Evolutionary conservation across 1,140 invertebrate species (phyloP), one percentile per base, ranked within the genome.

Genomic region (Bactericera cockerelli): DNA sequence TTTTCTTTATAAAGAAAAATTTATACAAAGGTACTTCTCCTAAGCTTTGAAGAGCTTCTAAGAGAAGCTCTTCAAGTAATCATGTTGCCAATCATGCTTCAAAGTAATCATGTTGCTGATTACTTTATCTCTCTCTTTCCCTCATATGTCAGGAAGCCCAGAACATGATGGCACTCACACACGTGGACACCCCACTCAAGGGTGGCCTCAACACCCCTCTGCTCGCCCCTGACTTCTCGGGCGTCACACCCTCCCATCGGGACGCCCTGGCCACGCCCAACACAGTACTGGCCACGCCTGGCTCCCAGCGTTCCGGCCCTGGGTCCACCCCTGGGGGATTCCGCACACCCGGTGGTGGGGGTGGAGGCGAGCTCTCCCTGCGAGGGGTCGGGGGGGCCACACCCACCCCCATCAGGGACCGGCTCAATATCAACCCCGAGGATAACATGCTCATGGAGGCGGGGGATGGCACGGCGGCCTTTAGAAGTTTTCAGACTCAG

Each of bases 101-200:
- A n/a, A n/a, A n/a, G n/a, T n/a, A n/a, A n/a, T n/a, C n/a, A n/a
- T n/a, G n/a, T n/a, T n/a, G n/a, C n/a, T n/a, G n/a, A n/a, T n/a
- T n/a, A n/a, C n/a, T n/a, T n/a, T n/a, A n/a, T n/a, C n/a, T n/a
- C n/a, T n/a, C n/a, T n/a, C n/a, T n/a, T n/a, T n/a, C n/a, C n/a
- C n/a, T n/a, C n/a, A n/a, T n/a, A n/a, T n/a, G n/a, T n/a, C 82
- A 95, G 80, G 95, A 98, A 75, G 94, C 95, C 0, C 93, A 98
- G 71, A 98, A 98, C 71, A 87, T 99, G 59, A 96, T 99, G 87
- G 95, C 95, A 2, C 71, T 99, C 4, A 92, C 89, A 0, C 93
- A 98, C 70, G 93, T 95, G 0, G 95, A 99, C 66, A 99, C 96
- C 0, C 96, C 96, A 11, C 72, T 99, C 1, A 98, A 98, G 72